Evolutionary conservation across 1,140 invertebrate genomes (phyloP).

Genomic region (Bombus affinis): DNA sequence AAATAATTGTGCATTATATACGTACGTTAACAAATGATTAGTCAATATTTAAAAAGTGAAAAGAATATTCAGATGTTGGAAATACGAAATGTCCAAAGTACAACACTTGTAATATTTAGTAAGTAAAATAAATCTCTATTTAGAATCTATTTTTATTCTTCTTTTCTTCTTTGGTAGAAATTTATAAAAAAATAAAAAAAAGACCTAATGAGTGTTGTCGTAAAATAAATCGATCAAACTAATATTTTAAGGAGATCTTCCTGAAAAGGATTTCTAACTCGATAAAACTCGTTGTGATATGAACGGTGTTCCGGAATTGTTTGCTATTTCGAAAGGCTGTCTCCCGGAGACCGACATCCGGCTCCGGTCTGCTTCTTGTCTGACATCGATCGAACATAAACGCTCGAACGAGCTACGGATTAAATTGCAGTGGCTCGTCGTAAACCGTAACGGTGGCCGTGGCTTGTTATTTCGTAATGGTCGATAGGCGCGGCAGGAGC

Average conservation of each 20-base stretch:
- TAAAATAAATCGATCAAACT: background rate
- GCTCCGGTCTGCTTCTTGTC: constrained; percentile 12
- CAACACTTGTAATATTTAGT: too few species aligned
- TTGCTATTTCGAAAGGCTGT: background rate
- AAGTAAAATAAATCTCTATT: background rate
- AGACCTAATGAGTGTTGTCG: background rate
- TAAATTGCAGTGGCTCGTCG: constrained; percentile 62
- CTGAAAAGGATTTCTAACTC: background rate
- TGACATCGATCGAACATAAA: constrained; percentile 52
- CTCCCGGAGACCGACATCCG: background rate
- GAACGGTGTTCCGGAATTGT: background rate
- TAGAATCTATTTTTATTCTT: background rate
- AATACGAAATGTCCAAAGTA: background rate
- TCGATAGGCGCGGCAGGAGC: background rate
- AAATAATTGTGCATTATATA: too few species aligned
- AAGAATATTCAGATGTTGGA: background rate
- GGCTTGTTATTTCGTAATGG: constrained; percentile 60
- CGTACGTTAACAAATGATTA: background rate
- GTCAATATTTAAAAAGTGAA: background rate
- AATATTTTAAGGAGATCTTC: background rate
- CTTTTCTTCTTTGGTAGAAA: background rate
- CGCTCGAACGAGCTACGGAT: constrained; percentile 21
- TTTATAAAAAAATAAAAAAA: background rate
- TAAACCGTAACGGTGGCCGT: constrained; percentile 18
- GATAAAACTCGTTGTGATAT: background rate